Conservation (phyloP, 2,888 invertebrate species). For the Ceratothoa steindachneri region DNA sequence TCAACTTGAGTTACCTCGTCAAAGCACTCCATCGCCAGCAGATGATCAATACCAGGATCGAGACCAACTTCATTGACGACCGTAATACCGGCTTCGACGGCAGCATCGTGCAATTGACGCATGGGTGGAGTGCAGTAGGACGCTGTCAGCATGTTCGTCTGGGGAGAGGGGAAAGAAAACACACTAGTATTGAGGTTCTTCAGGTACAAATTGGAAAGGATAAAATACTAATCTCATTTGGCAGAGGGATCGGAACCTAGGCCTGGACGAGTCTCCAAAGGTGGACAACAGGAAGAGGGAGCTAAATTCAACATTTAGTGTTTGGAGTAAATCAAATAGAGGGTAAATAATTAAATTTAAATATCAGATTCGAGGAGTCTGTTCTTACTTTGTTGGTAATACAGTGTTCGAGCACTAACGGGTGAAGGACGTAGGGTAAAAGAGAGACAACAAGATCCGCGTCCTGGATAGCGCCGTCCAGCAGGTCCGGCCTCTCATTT, state of each 20-base stretch:
- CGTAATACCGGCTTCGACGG: constrained; percentile 82
- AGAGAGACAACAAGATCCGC: constrained; percentile 79
- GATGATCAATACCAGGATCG: constrained; percentile 97
- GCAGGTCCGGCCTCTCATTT: constrained; percentile 64
- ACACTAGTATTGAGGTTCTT: background rate
- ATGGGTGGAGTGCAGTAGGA: constrained; percentile 87
- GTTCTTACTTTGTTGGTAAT: constrained; percentile 69
- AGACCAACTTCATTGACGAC: constrained; percentile 94
- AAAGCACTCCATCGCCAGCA: constrained; percentile 93
- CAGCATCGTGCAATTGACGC: constrained; percentile 69
- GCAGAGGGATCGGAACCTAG: too few species aligned
- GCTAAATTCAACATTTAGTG: too few species aligned
- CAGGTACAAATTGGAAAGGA: too few species aligned
- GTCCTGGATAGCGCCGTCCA: constrained; percentile 67
- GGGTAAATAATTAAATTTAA: background rate
- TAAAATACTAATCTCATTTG: too few species aligned
- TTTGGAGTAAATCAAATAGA: too few species aligned
- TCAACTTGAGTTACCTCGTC: constrained; percentile 76
- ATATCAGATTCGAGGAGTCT: too few species aligned
- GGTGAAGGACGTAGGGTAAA: constrained; percentile 85
- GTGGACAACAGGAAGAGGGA: too few species aligned
- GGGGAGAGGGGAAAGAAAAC: background rate
- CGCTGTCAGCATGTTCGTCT: constrained; percentile 85
- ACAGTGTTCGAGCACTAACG: constrained; percentile 76
- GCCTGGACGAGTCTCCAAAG: too few species aligned